Evolutionary conservation across 2,797 vertebrate genomes (phyloP).

Genomic region (Pempheris klunzingeri): DNA sequence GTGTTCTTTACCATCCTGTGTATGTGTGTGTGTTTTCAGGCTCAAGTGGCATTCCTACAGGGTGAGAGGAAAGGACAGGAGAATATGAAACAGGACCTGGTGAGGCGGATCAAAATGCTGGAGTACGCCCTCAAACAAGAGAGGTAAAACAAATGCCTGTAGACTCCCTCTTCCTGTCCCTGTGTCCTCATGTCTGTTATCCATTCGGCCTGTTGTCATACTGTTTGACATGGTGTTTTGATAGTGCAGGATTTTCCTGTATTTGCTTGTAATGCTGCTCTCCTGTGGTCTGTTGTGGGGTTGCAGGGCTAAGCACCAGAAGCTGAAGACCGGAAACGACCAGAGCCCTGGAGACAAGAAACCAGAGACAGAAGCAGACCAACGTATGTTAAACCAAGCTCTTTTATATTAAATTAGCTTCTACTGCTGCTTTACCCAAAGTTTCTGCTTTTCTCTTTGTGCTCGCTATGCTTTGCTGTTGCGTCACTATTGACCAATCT

Average conservation of each 20-base stretch:
- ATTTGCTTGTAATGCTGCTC: slow-evolving; percentile 22
- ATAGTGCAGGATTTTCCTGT: not conserved
- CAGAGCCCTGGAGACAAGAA: slow-evolving; percentile 91
- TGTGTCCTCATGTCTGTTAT: slow-evolving; percentile 7
- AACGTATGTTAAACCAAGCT: slow-evolving; percentile 77
- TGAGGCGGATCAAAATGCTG: slow-evolving; percentile 89
- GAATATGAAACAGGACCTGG: slow-evolving; percentile 91
- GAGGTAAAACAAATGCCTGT: slow-evolving; percentile 74
- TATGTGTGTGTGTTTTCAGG: slow-evolving; percentile 70
- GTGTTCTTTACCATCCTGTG: slow-evolving; percentile 45
- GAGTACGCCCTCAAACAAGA: slow-evolving; percentile 89
- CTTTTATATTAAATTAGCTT: not conserved
- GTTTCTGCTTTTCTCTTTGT: slow-evolving; percentile 32
- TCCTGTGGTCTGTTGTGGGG: slow-evolving; percentile 51
- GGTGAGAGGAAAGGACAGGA: slow-evolving; percentile 91
- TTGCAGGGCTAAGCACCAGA: slow-evolving; percentile 92
- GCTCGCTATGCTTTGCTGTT: slow-evolving; percentile 32
- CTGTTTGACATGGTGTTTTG: slow-evolving; percentile 12
- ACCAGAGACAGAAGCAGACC: slow-evolving; percentile 87
- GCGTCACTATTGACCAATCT: slow-evolving; percentile 55
- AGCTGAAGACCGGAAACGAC: slow-evolving; percentile 92
- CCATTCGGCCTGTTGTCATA: not conserved
- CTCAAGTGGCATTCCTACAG: slow-evolving; percentile 89
- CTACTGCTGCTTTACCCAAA: not conserved
- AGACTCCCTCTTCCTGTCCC: slow-evolving; percentile 17